Evolutionary conservation across 1,140 invertebrate genomes (phyloP).

Genomic region (Brachionus sp.): DNA sequence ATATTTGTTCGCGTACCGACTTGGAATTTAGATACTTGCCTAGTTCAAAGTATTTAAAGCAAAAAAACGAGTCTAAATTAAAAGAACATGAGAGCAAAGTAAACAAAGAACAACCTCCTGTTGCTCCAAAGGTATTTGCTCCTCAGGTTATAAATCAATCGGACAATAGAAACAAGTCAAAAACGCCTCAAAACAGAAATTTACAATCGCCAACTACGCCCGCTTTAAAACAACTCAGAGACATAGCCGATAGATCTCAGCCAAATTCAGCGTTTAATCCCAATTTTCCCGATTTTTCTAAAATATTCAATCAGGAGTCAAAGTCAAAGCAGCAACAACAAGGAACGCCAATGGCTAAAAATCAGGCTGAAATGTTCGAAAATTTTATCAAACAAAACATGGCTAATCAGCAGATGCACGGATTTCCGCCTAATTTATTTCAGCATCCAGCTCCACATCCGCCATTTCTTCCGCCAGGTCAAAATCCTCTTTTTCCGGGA

Average conservation of each 20-base stretch:
- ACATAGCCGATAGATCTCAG: constrained; percentile 18
- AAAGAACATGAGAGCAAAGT: not conserved
- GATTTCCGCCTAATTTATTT: not conserved
- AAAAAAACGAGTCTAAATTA: not conserved
- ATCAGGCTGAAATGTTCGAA: constrained; percentile 5
- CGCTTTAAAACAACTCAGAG: constrained; percentile 16
- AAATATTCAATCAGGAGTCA: not conserved
- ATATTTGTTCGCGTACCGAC: constrained; percentile 35
- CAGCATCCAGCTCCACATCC: not conserved
- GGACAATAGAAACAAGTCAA: not conserved
- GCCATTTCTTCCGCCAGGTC: not conserved
- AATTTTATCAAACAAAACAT: not conserved
- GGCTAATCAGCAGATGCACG: not conserved
- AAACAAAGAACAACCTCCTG: not conserved
- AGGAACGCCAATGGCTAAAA: not conserved
- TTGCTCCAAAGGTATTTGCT: not conserved
- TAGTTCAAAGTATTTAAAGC: constrained; percentile 23
- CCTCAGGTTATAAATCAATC: not conserved
- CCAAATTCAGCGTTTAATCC: not conserved
- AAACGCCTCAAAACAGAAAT: not conserved
- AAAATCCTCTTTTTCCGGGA: not conserved
- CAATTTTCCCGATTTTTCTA: not conserved
- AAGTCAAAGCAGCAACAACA: not conserved
- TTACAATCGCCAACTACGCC: constrained; percentile 9
- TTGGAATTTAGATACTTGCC: constrained; percentile 25